Conservation (phyloP, 2,113 vertebrate species). For the Cryptomyrus ogoouensis region DNA sequence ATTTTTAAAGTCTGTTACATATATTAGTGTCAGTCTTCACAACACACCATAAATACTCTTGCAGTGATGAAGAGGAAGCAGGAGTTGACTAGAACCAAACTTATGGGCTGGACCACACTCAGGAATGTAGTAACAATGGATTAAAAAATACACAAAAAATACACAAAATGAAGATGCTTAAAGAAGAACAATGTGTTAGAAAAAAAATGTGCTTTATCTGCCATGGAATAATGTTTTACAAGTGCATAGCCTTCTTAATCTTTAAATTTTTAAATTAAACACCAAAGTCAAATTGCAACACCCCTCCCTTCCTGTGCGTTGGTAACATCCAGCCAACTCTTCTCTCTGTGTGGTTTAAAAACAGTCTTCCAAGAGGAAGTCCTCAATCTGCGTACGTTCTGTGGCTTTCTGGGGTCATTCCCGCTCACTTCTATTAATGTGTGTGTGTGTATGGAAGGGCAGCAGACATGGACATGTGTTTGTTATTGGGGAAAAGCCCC, state of each 20-base stretch:
- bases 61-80: background rate
- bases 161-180: background rate
- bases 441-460: background rate
- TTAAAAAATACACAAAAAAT: background rate
- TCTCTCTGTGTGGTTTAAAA: background rate
- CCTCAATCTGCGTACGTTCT: background rate
- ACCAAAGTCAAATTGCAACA: background rate
- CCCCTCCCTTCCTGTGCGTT: background rate
- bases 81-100: background rate
- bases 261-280: background rate
- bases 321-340: background rate
- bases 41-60: background rate
- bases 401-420: background rate
- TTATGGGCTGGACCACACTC: background rate
- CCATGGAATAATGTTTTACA: background rate
- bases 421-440: background rate
- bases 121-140: background rate
- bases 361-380: conserved; percentile 1
- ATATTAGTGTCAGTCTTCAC: background rate
- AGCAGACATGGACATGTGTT: background rate
- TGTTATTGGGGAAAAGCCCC: background rate
- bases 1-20: background rate
- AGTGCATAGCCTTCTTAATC: background rate
- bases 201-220: background rate
- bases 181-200: background rate